Evolutionary conservation across 1,140 invertebrate genomes (phyloP).

Genomic region (Cydia amplana): DNA sequence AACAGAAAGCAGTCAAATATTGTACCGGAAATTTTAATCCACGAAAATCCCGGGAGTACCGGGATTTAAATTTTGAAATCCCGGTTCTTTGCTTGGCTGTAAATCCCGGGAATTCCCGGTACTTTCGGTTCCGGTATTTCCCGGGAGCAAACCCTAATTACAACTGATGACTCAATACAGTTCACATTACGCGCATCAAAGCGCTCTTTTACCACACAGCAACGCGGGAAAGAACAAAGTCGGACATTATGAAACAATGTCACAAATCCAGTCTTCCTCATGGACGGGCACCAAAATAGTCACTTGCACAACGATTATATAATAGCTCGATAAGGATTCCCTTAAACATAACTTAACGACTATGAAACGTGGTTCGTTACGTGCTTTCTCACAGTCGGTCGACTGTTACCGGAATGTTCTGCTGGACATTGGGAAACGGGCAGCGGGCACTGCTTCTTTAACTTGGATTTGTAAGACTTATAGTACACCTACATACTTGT

Average conservation of each 20-base stretch:
- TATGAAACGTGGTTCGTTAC: constrained; percentile 25
- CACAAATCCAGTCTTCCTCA: constrained; percentile 2
- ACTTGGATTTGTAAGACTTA: not conserved
- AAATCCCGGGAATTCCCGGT: too few relatives aligned
- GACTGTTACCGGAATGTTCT: constrained; percentile 5
- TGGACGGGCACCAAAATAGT: constrained; percentile 24
- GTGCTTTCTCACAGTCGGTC: constrained; percentile 28
- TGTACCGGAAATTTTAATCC: too few relatives aligned
- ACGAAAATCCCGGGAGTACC: too few relatives aligned
- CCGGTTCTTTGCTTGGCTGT: too few relatives aligned
- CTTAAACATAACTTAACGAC: constrained; percentile 30
- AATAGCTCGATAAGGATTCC: constrained; percentile 25
- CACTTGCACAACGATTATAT: constrained; percentile 19
- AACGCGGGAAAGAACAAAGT: constrained; percentile 18
- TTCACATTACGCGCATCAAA: not conserved
- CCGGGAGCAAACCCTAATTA: too few relatives aligned
- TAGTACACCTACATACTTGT: too few relatives aligned
- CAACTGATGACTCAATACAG: constrained; percentile 3
- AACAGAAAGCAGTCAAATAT: too few relatives aligned
- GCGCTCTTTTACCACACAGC: not conserved
- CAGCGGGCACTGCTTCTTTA: not conserved
- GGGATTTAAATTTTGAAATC: too few relatives aligned
- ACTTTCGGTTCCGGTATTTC: too few relatives aligned
- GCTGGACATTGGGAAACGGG: constrained; percentile 30
- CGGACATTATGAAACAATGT: constrained; percentile 19